Evolutionary conservation across 2,113 vertebrate genomes (phyloP).

Genomic region (Craseonycteris thonglongyai): DNA sequence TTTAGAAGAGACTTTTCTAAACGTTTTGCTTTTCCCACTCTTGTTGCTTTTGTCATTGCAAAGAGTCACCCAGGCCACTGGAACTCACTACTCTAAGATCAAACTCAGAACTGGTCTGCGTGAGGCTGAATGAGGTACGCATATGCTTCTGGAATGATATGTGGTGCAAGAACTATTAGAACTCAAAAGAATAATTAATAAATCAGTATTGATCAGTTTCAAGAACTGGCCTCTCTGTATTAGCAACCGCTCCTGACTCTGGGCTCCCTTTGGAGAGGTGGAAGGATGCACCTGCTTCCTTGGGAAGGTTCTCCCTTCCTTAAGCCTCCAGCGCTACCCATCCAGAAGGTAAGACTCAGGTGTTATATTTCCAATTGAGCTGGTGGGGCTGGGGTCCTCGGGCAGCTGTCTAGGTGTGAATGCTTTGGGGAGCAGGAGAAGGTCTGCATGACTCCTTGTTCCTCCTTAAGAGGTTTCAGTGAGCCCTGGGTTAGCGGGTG

Average conservation of each 20-base stretch:
- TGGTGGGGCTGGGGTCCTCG: too few relatives aligned
- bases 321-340: background rate
- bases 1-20: background rate
- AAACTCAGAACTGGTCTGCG: background rate
- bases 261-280: background rate
- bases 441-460: background rate
- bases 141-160: background rate
- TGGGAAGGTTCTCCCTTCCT: background rate
- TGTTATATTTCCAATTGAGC: background rate
- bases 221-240: constrained; percentile 41
- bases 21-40: background rate
- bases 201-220: constrained; percentile 47
- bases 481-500: background rate
- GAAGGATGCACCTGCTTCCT: background rate
- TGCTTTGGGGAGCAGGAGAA: background rate
- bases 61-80: background rate
- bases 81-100: background rate
- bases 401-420: too few relatives aligned
- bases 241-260: background rate
- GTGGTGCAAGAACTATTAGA: background rate
- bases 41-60: background rate
- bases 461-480: background rate
- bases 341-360: background rate
- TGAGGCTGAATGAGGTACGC: background rate
- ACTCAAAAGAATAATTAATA: constrained; percentile 48